Percentiles rank a stretch among this genome's conserved stretches.
These are phyloP conservation scores for Salvator merianae DNA, from an alignment of 2,113 vertebrate genomes.

Conservation along the genomic window DNA sequence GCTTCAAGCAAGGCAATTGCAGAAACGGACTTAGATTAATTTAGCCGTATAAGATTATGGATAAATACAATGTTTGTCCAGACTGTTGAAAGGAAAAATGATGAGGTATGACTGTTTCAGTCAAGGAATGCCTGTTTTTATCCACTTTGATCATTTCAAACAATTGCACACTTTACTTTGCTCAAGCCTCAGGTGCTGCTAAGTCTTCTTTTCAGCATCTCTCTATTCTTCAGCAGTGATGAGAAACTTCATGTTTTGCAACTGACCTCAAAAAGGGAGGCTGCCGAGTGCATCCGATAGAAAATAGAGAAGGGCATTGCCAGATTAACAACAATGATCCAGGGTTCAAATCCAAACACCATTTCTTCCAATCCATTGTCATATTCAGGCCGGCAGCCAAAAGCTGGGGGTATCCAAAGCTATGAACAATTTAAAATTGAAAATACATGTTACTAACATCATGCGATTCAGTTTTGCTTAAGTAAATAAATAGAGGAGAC, in stretches of 20 bases:
- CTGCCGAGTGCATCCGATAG: slow-evolving; percentile 96
- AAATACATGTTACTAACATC: not conserved
- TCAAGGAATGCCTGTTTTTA: slow-evolving; percentile 14
- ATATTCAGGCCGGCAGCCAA: slow-evolving; percentile 94
- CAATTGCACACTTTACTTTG: slow-evolving; percentile 28
- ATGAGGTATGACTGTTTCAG: slow-evolving; percentile 17
- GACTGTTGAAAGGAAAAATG: not conserved
- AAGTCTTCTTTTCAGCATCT: slow-evolving; percentile 39
- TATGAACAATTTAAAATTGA: slow-evolving; percentile 33
- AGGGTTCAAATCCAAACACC: slow-evolving; percentile 90
- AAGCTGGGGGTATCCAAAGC: slow-evolving; percentile 96
- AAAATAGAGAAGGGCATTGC: slow-evolving; percentile 95
- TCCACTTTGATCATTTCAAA: slow-evolving; percentile 13
- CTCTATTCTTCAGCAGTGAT: slow-evolving; percentile 27
- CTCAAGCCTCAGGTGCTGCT: slow-evolving; percentile 39
- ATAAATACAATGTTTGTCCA: slow-evolving; percentile 33
- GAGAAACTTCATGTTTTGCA: slow-evolving; percentile 79
- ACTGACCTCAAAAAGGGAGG: slow-evolving; percentile 94
- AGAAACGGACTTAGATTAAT: not conserved
- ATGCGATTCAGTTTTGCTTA: not conserved
- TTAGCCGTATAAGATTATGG: slow-evolving; percentile 20
- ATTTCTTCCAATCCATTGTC: slow-evolving; percentile 93
- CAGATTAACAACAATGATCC: slow-evolving; percentile 95
- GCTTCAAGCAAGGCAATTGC: too few relatives aligned
- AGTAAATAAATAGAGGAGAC: not conserved